phyloP scores from a whole-genome alignment of 37 sponge, comb jelly and placozoan species.

The Diacarnus erythraeanus region DNA sequence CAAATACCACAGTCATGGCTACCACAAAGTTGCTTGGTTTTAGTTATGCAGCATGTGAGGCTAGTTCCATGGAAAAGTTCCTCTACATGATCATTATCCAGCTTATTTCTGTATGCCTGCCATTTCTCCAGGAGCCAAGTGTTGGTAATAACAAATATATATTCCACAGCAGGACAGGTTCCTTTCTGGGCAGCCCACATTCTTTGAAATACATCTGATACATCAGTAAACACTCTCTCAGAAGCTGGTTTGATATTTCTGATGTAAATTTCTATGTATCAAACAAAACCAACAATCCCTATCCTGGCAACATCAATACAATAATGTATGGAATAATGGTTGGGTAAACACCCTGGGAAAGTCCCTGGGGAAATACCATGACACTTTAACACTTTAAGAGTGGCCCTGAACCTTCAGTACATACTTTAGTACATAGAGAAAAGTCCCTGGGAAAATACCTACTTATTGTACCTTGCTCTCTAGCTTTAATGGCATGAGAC shows the following conservation, averaged over 20 bases:
- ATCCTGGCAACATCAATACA: too few species aligned
- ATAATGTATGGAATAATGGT: too few species aligned
- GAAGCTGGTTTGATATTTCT: not conserved
- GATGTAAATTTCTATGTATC: not conserved
- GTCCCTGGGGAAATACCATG: not conserved
- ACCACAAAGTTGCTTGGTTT: conserved; percentile 20
- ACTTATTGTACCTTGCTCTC: not conserved
- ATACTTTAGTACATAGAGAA: too few species aligned
- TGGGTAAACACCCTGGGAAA: not conserved
- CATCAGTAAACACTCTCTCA: not conserved
- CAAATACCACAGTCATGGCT: conserved; percentile 65
- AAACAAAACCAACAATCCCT: too few species aligned
- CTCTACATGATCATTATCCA: not conserved
- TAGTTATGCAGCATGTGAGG: conserved; percentile 53
- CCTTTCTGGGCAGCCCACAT: conserved; percentile 31
- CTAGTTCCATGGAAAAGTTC: conserved; percentile 76
- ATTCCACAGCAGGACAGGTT: conserved; percentile 5
- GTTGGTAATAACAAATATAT: conserved; percentile 16
- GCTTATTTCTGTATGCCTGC: conserved; percentile 2
- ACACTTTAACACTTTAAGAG: not conserved
- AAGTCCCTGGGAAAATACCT: not conserved
- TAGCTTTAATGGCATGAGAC: conserved; percentile 40
- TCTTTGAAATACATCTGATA: conserved; percentile 6
- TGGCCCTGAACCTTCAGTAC: too few species aligned
- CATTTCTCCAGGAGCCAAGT: conserved; percentile 21